Percentiles rank a stretch among this genome's conserved stretches.
phyloP scores from a whole-genome alignment of 2,113 vertebrate species.

The Ceyx melanurus region DNA sequence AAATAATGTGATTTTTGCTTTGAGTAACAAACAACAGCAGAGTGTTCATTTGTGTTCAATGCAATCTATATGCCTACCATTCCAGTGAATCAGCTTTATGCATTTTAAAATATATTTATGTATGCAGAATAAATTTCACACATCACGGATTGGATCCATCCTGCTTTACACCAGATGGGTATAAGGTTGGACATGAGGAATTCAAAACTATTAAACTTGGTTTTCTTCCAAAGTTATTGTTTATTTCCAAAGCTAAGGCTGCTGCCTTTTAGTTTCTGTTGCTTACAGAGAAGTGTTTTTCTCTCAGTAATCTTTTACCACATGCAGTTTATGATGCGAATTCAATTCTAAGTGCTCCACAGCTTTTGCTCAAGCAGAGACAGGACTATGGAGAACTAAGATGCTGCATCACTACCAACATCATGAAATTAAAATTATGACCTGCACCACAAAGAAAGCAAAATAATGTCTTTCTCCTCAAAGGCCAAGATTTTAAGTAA shows the following conservation, averaged over 20 bases:
- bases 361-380: neutral
- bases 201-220: neutral
- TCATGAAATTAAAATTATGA: neutral
- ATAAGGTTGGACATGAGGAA: neutral
- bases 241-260: neutral
- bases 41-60: neutral
- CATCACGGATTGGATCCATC: neutral
- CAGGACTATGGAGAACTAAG: neutral
- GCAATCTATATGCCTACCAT: neutral
- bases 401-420: neutral
- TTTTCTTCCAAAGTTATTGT: neutral
- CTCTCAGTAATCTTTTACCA: neutral
- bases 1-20: neutral
- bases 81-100: neutral
- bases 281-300: neutral
- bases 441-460: neutral
- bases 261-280: neutral
- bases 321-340: neutral
- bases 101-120: neutral
- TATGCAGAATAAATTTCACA: neutral
- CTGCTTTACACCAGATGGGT: neutral
- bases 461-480: neutral
- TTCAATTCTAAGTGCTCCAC: neutral
- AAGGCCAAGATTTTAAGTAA: neutral
- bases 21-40: neutral